Base-by-base conservation (phyloP, 2,888 invertebrate genomes). In the Watsonalla cultraria region DNA sequence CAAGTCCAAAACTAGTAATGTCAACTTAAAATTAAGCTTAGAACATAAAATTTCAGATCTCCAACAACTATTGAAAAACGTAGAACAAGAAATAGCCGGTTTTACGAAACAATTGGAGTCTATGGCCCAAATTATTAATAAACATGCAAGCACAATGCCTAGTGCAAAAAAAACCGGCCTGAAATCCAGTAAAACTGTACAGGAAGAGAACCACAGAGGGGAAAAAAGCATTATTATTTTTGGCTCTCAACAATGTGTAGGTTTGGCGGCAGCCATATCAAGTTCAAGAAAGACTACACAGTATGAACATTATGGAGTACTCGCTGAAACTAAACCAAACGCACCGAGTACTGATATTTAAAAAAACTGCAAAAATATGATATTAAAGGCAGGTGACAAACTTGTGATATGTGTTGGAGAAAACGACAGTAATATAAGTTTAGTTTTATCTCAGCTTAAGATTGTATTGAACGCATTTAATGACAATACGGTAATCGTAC, bases 211-310 rank as follows among this genome's bases (percentile, higher is more conserved):
- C n/a, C n/a, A n/a, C n/a, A n/a, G n/a, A n/a, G n/a, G n/a, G n/a
- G 9, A 8, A 4, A 9, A 9, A 6, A 39, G 39, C 4, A 39
- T 39, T 9, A 4, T 39, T 8, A 9, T 39, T 9, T 39, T 39
- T 39, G 52, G 55, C n/a, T 48, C 55, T 37, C 52, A 55, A 52
- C 55, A 45, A 33, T 55, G 52, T 39, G 50, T 52, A 33, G 52
- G 50, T 15, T 52, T 55, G 14, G 45, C 51, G 11, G 15, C 52
- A 0, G 55, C 49, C 2, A 14, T 55, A 45, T 37, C 47, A 8
- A 24, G 33, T 6, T 55, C 52, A 7, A 52, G 52, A 24, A 14
- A 11, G 5, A 39, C 46, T 11, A 47, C 49, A 13, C 7, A 35
- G 24, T 49, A 52, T 37, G 50, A 46, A 55, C 7, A 50, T 50